Conservation (phyloP, 2,797 vertebrate species). For the Intellagama lesueurii region DNA sequence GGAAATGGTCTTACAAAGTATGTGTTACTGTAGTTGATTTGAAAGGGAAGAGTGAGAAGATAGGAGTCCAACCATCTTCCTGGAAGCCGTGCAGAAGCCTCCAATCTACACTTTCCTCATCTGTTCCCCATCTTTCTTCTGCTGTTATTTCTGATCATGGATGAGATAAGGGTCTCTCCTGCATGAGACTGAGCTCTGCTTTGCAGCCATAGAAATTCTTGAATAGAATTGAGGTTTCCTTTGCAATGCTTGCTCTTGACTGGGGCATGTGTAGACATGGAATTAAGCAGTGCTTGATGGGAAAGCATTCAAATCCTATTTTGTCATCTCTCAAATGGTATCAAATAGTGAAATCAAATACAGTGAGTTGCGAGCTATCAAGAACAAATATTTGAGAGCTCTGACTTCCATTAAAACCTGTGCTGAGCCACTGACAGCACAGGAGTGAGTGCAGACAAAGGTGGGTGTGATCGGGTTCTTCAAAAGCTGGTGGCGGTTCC, state of each 20-base stretch:
- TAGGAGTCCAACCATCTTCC: not conserved
- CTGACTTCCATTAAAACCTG: not conserved
- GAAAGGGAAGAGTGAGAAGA: not conserved
- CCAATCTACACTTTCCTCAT: not conserved
- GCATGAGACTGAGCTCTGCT: not conserved
- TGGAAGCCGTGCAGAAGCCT: not conserved
- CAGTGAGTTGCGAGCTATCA: not conserved
- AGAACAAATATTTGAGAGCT: not conserved
- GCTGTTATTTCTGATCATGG: not conserved
- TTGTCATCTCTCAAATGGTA: not conserved
- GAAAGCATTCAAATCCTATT: not conserved
- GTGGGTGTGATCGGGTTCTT: too few relatives aligned
- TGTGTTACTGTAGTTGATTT: not conserved
- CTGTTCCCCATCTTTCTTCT: not conserved
- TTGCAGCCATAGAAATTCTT: not conserved
- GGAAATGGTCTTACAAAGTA: not conserved
- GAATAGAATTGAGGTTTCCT: not conserved
- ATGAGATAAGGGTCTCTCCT: not conserved
- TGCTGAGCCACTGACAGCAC: not conserved
- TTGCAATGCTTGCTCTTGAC: not conserved
- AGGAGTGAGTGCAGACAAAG: not conserved
- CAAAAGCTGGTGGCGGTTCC: too few relatives aligned
- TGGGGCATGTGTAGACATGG: not conserved
- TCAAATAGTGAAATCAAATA: not conserved
- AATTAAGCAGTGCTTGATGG: not conserved